Evolutionary conservation across 2,113 vertebrate genomes (phyloP), one percentile per base, ranked within the genome.

Genomic region (Lepus timidus): DNA sequence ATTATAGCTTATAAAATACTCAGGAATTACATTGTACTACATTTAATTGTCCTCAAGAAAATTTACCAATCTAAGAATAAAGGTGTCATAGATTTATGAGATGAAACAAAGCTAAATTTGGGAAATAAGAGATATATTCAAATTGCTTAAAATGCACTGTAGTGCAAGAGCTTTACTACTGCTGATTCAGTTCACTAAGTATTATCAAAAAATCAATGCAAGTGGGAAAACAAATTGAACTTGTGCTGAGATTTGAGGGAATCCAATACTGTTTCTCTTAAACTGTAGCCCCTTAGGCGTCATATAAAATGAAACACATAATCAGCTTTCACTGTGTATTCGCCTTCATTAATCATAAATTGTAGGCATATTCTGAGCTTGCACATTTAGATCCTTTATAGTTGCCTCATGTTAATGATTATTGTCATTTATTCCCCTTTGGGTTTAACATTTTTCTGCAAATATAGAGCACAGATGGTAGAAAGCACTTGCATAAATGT

Each of bases 341-440:
- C 80, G 61, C 97, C 96, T 97, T 94, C 97, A 98, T 98, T 98
- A 98, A 98, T 98, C 98, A 97, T 98, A 97, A 98, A 98, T 94
- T 93, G 49, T 93, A 96, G 97, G 97, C 92, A 97, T 97, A 98
- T 95, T 97, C 96, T 94, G 86, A 96, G 93, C 97, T 97, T 97
- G 97, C 89, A 97, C 96, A 97, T 97, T 98, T 97, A 97, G 95
- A 92, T 96, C 88, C 94, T 94, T 98, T 98, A 96, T 97, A 97
- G 95, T 97, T 97, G 92, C 95, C 98, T 98, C 93, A 90, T 95
- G 97, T 97, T 98, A 98, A 98, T 96, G 93, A 96, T 96, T 96
- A 90, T 96, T 98, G 95, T 96, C 93, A 78, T 91, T 94, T 94
- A 95, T 95, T 91, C 22, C 44, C 94, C 95, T 96, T 96, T 92